phyloP scores from a whole-genome alignment of 2,797 vertebrate species.

The Rhyacichthys aspro region DNA sequence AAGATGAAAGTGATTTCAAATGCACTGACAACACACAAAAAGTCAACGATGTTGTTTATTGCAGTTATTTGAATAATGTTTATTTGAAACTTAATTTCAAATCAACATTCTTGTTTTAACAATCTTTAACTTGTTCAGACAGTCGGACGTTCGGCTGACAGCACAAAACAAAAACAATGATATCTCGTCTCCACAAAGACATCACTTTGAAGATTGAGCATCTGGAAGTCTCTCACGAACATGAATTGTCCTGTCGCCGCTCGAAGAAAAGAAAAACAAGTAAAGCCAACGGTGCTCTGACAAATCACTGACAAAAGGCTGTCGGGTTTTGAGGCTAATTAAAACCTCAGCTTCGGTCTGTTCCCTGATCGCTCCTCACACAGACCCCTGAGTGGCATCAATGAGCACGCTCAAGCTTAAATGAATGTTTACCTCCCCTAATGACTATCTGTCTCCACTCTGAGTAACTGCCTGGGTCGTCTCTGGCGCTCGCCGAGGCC shows the following conservation, averaged over 20 bases:
- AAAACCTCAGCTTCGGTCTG: conserved; percentile 75
- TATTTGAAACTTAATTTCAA: no score
- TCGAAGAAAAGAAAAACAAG: conserved; percentile 12
- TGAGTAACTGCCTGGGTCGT: conserved; percentile 66
- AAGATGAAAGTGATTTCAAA: no score
- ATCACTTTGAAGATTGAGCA: not conserved
- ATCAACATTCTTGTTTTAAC: no score
- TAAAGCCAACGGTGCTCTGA: conserved; percentile 37
- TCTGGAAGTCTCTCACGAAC: not conserved
- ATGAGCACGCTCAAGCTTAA: conserved; percentile 74
- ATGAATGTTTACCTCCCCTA: conserved; percentile 81
- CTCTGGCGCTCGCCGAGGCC: conserved; percentile 31
- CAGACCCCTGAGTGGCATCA: conserved; percentile 74
- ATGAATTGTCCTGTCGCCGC: not conserved
- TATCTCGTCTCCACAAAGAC: not conserved
- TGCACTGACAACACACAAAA: no score
- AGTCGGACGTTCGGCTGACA: no score
- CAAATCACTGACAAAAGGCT: conserved; percentile 70
- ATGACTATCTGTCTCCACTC: conserved; percentile 75
- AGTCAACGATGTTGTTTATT: no score
- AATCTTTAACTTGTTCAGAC: no score
- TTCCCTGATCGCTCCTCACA: conserved; percentile 72
- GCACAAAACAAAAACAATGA: no score
- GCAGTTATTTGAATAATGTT: no score
- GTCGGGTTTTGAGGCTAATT: conserved; percentile 79